These are phyloP conservation scores for Dysdera silvatica DNA, from an alignment of 1,140 invertebrate species.

Conservation along the genomic window DNA sequence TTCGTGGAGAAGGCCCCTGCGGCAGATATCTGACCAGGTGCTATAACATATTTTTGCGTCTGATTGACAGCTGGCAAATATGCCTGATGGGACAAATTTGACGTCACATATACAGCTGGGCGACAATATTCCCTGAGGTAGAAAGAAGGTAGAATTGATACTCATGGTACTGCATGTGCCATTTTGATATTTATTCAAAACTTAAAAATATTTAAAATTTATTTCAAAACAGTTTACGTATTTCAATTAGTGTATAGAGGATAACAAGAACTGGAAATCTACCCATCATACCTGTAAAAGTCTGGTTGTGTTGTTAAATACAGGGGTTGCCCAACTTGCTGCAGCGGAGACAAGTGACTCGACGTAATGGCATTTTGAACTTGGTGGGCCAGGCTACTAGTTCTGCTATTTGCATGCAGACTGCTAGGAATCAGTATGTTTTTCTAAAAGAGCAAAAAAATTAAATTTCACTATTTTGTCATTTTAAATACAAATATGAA, in stretches of 20 bases:
- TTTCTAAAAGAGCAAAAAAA: conserved; percentile 5
- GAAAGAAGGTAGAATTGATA: not conserved
- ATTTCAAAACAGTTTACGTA: not conserved
- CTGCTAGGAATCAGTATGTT: conserved; percentile 7
- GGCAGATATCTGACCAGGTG: conserved; percentile 28
- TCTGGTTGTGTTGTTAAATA: conserved; percentile 35
- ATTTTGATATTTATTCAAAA: not conserved
- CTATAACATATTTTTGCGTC: conserved; percentile 33
- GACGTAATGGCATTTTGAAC: conserved; percentile 34
- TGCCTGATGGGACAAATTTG: conserved; percentile 29
- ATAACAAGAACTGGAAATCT: not conserved
- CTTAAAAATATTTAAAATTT: not conserved
- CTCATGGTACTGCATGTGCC: not conserved
- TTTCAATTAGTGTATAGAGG: not conserved
- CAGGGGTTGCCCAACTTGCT: conserved; percentile 41
- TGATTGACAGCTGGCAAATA: conserved; percentile 31
- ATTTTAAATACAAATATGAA: conserved; percentile 33
- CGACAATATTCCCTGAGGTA: conserved; percentile 34
- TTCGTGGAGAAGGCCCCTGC: conserved; percentile 13
- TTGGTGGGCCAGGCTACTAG: conserved; percentile 10
- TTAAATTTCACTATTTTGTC: conserved; percentile 31
- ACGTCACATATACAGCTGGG: conserved; percentile 34
- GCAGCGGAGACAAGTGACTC: conserved; percentile 36
- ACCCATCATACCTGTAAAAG: conserved; percentile 31
- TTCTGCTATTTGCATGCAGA: conserved; percentile 6